phyloP scores from a whole-genome alignment of 2,113 vertebrate genomes.

The Cyprinodon brontotheroides region DNA sequence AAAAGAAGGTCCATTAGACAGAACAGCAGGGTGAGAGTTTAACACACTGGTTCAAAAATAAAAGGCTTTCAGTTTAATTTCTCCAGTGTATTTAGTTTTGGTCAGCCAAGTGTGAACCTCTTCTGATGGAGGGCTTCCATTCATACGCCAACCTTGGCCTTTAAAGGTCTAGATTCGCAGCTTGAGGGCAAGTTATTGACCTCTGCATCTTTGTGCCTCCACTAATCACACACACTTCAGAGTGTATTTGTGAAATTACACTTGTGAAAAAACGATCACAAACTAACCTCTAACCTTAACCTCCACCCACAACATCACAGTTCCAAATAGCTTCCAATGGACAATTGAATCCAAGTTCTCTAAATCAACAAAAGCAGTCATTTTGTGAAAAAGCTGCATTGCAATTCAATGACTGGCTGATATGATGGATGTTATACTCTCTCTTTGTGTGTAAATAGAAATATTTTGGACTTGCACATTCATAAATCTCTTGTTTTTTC shows the following conservation, averaged over 20 bases:
- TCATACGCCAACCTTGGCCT: conserved; percentile 40
- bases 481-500: too few relatives aligned
- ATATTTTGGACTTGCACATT: too few relatives aligned
- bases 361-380: background rate
- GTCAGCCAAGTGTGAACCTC: conserved; percentile 4
- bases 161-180: conserved; percentile 28
- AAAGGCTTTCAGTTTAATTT: conserved; percentile 23
- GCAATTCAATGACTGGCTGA: conserved; percentile 1
- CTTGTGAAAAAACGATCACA: conserved; percentile 43
- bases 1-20: background rate
- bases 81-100: conserved; percentile 1
- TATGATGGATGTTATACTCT: background rate
- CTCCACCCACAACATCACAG: conserved; percentile 20
- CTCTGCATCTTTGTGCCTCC: conserved; percentile 33
- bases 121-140: conserved; percentile 7
- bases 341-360: conserved; percentile 18
- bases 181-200: conserved; percentile 40
- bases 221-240: conserved; percentile 29
- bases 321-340: conserved; percentile 2
- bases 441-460: background rate
- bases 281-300: conserved; percentile 39
- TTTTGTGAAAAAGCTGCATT: background rate
- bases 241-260: conserved; percentile 36
- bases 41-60: background rate
- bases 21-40: background rate